A percentile compares a stretch with the other conserved stretches of the same genome.
These are phyloP conservation scores for Percina caprodes DNA, from an alignment of 2,113 vertebrate genomes.

Conservation along the genomic window DNA sequence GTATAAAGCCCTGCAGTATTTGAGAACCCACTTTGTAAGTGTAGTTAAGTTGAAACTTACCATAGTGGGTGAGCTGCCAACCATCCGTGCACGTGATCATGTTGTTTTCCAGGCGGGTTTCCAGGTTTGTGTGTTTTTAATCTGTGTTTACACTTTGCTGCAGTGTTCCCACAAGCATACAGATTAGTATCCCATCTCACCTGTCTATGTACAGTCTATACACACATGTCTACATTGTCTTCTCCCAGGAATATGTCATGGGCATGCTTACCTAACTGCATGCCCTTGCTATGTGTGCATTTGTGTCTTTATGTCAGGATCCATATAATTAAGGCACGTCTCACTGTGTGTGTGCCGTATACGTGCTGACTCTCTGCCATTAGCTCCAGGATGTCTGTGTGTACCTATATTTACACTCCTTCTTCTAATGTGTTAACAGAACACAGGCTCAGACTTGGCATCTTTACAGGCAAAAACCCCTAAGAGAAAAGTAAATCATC, in stretches of 20 bases:
- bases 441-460: conserved; percentile 11
- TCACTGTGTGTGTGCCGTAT: conserved; percentile 16
- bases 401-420: conserved; percentile 26
- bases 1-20: conserved; percentile 46
- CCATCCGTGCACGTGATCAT: neutral
- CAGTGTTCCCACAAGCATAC: neutral
- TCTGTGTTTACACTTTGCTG: conserved; percentile 11
- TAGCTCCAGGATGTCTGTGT: conserved; percentile 26
- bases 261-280: conserved; percentile 4
- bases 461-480: conserved; percentile 18
- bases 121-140: conserved; percentile 27
- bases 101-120: conserved; percentile 2
- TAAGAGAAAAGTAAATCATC: neutral
- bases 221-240: neutral
- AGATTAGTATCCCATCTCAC: conserved; percentile 15
- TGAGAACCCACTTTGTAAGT: conserved; percentile 42
- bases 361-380: conserved; percentile 5
- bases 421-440: conserved; percentile 15
- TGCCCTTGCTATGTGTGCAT: conserved; percentile 1
- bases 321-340: conserved; percentile 37
- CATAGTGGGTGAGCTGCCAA: conserved; percentile 38
- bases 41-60: conserved; percentile 29
- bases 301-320: conserved; percentile 27
- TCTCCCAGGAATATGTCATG: neutral
- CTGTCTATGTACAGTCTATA: conserved; percentile 4